Percentiles rank a stretch among this genome's conserved stretches.
phyloP scores from a whole-genome alignment of 2,113 vertebrate species.

The Neogobius melanostomus region DNA sequence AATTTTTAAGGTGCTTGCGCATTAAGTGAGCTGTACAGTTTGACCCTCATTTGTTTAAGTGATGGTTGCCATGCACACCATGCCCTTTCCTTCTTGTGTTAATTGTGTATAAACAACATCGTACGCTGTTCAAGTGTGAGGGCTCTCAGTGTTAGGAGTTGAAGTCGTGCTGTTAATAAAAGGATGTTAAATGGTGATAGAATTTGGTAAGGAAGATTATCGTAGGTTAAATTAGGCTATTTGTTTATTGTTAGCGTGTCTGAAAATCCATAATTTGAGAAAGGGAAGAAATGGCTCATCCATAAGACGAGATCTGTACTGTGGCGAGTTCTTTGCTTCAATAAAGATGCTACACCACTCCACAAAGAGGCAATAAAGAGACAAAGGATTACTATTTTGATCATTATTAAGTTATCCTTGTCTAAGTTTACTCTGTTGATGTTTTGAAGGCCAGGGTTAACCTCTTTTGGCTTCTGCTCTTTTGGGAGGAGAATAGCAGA shows the following conservation, averaged over 20 bases:
- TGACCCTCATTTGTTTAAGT: slow-evolving; percentile 9
- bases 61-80: slow-evolving; percentile 1
- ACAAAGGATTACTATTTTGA: too few species aligned
- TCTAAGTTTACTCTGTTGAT: too few species aligned
- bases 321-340: too few species aligned
- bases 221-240: too few species aligned
- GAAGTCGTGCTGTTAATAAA: neutral
- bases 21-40: neutral
- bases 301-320: too few species aligned
- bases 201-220: neutral
- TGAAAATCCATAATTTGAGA: too few species aligned
- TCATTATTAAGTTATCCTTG: too few species aligned
- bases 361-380: too few species aligned
- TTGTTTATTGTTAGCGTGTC: too few species aligned
- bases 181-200: neutral
- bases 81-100: slow-evolving; percentile 1
- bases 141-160: neutral
- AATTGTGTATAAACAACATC: slow-evolving; percentile 1
- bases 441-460: neutral
- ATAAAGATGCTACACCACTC: too few species aligned
- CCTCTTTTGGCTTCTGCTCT: neutral
- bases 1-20: neutral
- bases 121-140: neutral
- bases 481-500: too few species aligned
- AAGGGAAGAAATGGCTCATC: too few species aligned